A percentile compares a stretch with the other conserved stretches of the same genome.
phyloP scores from a whole-genome alignment of 2,888 invertebrate species.

The Volucella inanis region DNA sequence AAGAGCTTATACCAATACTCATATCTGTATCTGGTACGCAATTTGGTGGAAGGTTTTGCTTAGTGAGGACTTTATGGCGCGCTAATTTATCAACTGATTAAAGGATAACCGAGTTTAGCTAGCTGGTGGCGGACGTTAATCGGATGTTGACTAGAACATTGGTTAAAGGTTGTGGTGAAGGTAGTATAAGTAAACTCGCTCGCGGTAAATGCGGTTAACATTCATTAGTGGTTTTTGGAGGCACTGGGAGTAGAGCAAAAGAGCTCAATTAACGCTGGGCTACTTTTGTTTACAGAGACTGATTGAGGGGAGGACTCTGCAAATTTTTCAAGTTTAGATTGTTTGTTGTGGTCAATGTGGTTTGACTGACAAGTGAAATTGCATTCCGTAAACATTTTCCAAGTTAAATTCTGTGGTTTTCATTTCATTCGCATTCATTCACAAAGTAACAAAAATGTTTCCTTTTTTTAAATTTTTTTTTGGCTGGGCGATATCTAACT shows the following conservation, averaged over 20 bases:
- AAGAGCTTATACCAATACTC: no score
- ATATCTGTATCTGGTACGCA: neutral
- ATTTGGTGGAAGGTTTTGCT: neutral
- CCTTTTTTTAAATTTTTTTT: no score
- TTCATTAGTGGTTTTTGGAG: conserved; percentile 57
- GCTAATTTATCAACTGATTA: conserved; percentile 68
- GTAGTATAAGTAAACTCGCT: neutral
- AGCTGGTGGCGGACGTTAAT: neutral
- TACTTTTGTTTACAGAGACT: conserved; percentile 18
- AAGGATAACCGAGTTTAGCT: conserved; percentile 63
- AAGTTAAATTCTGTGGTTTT: no score
- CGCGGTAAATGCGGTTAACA: conserved; percentile 56
- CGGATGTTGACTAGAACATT: no score
- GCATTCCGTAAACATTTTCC: no score
- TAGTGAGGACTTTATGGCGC: conserved; percentile 38
- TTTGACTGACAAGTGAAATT: conserved; percentile 53
- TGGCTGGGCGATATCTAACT: no score
- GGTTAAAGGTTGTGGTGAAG: no score
- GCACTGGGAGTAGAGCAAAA: conserved; percentile 33
- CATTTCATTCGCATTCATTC: no score
- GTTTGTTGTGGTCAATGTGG: conserved; percentile 37
- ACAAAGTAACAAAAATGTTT: no score
- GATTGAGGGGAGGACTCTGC: conserved; percentile 54
- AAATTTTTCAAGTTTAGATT: conserved; percentile 54
- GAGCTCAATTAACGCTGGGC: conserved; percentile 56